Conservation (phyloP, 2,113 vertebrate species). For the Crotalus helleri region DNA sequence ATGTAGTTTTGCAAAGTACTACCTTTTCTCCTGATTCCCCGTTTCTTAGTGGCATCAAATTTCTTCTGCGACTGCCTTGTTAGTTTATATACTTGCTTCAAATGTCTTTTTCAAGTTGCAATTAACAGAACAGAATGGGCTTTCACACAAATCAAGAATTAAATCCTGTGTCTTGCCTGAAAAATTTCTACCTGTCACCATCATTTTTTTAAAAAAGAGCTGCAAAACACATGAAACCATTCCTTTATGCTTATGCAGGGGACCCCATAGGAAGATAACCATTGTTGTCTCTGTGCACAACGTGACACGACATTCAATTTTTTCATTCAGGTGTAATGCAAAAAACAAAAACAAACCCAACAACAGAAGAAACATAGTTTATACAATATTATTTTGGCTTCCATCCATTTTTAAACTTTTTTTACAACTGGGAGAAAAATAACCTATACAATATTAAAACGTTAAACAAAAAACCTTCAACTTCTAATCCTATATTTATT, state of each 20-base stretch:
- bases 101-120: slow-evolving; percentile 2
- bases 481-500: too few relatives aligned
- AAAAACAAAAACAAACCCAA: not conserved
- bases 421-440: not conserved
- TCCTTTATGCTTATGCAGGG: not conserved
- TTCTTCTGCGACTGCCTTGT: not conserved
- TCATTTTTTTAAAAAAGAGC: not conserved
- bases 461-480: not conserved
- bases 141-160: not conserved
- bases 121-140: slow-evolving; percentile 28
- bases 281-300: not conserved
- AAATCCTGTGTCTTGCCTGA: slow-evolving; percentile 10
- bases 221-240: not conserved
- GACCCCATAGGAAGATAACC: not conserved
- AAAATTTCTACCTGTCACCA: not conserved
- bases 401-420: not conserved
- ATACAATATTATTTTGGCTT: not conserved
- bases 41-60: not conserved
- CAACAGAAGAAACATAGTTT: not conserved
- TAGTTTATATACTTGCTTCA: slow-evolving; percentile 21
- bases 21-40: not conserved
- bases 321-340: not conserved
- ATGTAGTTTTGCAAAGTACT: slow-evolving; percentile 8
- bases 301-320: not conserved
- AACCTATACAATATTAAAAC: not conserved